Evolutionary conservation across 2,888 invertebrate species (phyloP), one percentile per base, ranked within the genome.

Genomic region (Aproaerema taeniolella): DNA sequence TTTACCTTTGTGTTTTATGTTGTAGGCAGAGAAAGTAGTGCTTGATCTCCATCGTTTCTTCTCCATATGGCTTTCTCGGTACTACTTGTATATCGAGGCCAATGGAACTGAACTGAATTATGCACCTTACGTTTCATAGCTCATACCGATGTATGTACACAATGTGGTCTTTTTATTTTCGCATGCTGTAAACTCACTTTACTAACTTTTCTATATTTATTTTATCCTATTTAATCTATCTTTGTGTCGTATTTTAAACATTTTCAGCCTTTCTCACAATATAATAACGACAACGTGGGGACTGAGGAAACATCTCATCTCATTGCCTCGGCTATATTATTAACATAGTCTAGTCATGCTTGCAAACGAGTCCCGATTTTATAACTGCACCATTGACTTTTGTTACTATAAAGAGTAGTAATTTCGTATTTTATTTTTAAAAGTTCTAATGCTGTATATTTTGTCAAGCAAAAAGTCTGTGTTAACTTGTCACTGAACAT

Each of bases 21-120:
- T 89, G 79, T 91, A 94, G 93, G 93, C 92, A 81, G 91, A 89
- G 83, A 89, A 89, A 87, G 89, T 93, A 88, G 90, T 91, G 78
- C 89, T 91, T 86, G 90, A 90, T 74, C 88, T 94, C 74, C 93
- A 93, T 83, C 91, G 94, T 88, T 90, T 92, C 80, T 91, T 94
- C 89, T 91, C 93, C 67, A 89, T 93, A 82, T 90, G 90, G 87
- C 89, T 91, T 74, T 71, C 79, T 73, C 81, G 77, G 59, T 83
- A 77, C 73, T 80, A 30, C 37, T 37, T 30, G 14, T 37, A 74
- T 75, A 60, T 77, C 64, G 79, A 74, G 64, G 60, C 58, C 58
- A 63, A 65, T 66, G 74, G 70, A 72, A 64, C 57, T 52, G 66
- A 71, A 62, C 68, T 61, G 62, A 69, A 67, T 67, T 66, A 66